phyloP scores from a whole-genome alignment of 2,113 vertebrate genomes.

The Chloebia gouldiae region DNA sequence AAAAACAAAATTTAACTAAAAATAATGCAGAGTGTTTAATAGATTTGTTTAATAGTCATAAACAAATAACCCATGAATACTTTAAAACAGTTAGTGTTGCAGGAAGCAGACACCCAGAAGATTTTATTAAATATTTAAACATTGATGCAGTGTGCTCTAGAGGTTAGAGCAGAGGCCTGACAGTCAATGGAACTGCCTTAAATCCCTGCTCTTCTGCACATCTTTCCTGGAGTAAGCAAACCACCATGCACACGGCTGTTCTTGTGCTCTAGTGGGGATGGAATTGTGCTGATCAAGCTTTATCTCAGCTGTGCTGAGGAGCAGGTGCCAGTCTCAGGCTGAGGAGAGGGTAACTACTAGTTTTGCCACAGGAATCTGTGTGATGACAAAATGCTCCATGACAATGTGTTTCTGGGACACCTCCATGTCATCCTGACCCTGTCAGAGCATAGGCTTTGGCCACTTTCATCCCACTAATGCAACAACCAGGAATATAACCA shows the following conservation, averaged over 20 bases:
- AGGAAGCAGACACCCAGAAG: constrained; percentile 58
- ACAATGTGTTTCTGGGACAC: background rate
- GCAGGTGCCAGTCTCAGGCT: background rate
- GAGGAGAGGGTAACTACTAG: background rate
- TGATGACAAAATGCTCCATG: background rate
- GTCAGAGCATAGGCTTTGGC: background rate
- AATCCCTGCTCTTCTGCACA: background rate
- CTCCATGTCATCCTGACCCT: background rate
- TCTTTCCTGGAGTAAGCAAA: background rate
- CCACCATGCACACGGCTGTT: rapidly evolving
- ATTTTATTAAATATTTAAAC: constrained; percentile 64
- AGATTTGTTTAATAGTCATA: constrained; percentile 67
- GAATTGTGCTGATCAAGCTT: background rate
- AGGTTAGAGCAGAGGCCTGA: constrained; percentile 25
- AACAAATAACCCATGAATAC: constrained; percentile 70
- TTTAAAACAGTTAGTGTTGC: constrained; percentile 51
- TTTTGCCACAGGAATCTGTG: rapidly evolving
- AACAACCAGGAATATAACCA: background rate
- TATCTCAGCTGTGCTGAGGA: background rate
- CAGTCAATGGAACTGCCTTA: background rate
- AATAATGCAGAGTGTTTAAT: constrained; percentile 59
- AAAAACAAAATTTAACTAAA: constrained; percentile 48
- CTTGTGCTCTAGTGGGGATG: background rate
- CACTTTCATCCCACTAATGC: background rate
- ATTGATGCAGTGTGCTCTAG: constrained; percentile 28